These are phyloP conservation scores for Notodonta dromedarius DNA, from an alignment of 2,888 invertebrate genomes.

Conservation along the genomic window DNA sequence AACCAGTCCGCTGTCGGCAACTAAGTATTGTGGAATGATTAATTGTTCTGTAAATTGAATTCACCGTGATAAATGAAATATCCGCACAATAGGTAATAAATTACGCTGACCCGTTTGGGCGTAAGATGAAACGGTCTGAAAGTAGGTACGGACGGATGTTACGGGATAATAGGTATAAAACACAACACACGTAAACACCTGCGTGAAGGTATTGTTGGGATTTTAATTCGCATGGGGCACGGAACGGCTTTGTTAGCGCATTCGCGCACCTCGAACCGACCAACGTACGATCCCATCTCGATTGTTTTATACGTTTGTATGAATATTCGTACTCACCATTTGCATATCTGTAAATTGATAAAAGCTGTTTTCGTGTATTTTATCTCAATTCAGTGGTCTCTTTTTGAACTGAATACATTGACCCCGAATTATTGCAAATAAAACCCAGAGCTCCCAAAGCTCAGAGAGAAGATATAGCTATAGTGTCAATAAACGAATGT, in stretches of 20 bases:
- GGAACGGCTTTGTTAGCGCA: constrained; percentile 45
- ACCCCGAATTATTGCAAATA: background rate
- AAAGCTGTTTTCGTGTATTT: background rate
- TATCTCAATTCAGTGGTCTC: background rate
- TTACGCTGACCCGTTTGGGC: constrained; percentile 80
- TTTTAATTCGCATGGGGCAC: constrained; percentile 58
- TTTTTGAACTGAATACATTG: background rate
- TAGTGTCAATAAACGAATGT: background rate
- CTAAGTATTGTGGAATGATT: constrained; percentile 82
- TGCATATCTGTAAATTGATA: background rate
- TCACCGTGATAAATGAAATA: constrained; percentile 84
- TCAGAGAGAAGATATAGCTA: background rate
- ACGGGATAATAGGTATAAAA: constrained; percentile 71
- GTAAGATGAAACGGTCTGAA: constrained; percentile 79
- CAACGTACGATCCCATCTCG: constrained; percentile 11
- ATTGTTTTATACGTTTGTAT: constrained; percentile 18
- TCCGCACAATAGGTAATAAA: constrained; percentile 84
- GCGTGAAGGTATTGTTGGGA: constrained; percentile 60
- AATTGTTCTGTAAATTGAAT: constrained; percentile 84
- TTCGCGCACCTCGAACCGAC: constrained; percentile 20
- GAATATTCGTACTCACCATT: background rate
- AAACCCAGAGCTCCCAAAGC: background rate
- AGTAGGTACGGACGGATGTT: constrained; percentile 73
- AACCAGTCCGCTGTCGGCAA: constrained; percentile 76
- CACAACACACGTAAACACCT: constrained; percentile 75